A percentile compares a stretch with the other conserved stretches of the same genome.
phyloP scores from a whole-genome alignment of 2,113 vertebrate genomes.

The Pica pica region DNA sequence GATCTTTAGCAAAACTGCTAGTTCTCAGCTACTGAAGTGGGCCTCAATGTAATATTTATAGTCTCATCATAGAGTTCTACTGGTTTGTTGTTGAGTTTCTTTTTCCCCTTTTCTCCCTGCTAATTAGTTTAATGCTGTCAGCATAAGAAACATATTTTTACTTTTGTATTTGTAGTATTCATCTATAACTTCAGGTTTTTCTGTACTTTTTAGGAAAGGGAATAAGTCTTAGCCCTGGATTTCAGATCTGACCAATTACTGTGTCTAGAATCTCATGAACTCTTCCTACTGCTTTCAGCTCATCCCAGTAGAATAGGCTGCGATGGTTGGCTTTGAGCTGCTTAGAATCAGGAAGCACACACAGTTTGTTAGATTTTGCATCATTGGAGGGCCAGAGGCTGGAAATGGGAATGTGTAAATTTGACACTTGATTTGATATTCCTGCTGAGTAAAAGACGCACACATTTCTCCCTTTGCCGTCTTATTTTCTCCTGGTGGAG shows the following conservation, averaged over 20 bases:
- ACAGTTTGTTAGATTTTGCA: not conserved
- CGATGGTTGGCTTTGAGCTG: not conserved
- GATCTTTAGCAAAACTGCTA: not conserved
- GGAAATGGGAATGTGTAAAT: fast-evolving
- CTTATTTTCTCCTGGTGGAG: not conserved
- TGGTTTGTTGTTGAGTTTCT: not conserved
- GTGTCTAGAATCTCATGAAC: not conserved
- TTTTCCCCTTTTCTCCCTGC: not conserved
- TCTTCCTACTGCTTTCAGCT: not conserved
- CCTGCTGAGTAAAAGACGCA: not conserved
- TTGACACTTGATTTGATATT: not conserved
- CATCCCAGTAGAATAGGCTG: not conserved
- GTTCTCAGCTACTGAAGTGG: not conserved
- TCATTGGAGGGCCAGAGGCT: not conserved
- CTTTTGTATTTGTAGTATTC: not conserved
- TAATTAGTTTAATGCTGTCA: not conserved
- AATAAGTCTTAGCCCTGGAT: not conserved
- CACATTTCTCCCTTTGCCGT: not conserved
- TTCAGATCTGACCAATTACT: not conserved
- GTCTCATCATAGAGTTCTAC: not conserved
- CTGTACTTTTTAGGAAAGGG: not conserved
- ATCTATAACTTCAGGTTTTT: not conserved
- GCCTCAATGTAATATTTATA: not conserved
- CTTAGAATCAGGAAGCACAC: not conserved
- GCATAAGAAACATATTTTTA: not conserved